Percentiles rank a stretch among this genome's conserved stretches.
phyloP scores from a whole-genome alignment of 1,140 invertebrate species.

The Ceratina australensis region DNA sequence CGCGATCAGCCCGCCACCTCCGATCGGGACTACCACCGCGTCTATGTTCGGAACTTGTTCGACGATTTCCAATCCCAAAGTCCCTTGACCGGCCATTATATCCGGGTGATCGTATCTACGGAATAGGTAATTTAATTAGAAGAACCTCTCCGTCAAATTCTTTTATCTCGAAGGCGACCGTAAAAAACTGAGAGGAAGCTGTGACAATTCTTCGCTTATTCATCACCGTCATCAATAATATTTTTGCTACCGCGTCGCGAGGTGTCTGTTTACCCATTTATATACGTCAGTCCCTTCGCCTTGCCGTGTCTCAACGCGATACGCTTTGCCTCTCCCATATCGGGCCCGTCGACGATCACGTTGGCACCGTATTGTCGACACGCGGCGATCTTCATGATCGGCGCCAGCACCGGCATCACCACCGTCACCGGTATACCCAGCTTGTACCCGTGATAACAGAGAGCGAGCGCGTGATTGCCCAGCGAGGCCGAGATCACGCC shows the following conservation, averaged over 20 bases:
- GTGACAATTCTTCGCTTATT: neutral
- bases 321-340: constrained; percentile 92
- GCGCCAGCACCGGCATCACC: constrained; percentile 94
- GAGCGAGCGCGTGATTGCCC: constrained; percentile 94
- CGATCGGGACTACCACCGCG: constrained; percentile 91
- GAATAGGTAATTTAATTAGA: no score
- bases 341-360: constrained; percentile 90
- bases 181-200: neutral
- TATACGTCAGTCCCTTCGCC: constrained; percentile 87
- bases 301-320: constrained; percentile 88
- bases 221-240: no score
- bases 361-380: constrained; percentile 91
- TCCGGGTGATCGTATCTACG: constrained; percentile 93
- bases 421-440: constrained; percentile 93
- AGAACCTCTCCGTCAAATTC: no score
- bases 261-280: constrained; percentile 86
- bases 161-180: no score
- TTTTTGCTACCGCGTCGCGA: no score
- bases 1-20: constrained; percentile 93
- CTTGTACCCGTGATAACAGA: constrained; percentile 92
- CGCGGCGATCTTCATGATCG: constrained; percentile 95
- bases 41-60: constrained; percentile 90
- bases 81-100: constrained; percentile 96
- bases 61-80: constrained; percentile 93
- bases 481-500: constrained; percentile 96